Percentiles rank a stretch among this genome's conserved stretches.
Conservation (phyloP, 1,140 invertebrate genomes). For the Drosophila nebulosa region DNA sequence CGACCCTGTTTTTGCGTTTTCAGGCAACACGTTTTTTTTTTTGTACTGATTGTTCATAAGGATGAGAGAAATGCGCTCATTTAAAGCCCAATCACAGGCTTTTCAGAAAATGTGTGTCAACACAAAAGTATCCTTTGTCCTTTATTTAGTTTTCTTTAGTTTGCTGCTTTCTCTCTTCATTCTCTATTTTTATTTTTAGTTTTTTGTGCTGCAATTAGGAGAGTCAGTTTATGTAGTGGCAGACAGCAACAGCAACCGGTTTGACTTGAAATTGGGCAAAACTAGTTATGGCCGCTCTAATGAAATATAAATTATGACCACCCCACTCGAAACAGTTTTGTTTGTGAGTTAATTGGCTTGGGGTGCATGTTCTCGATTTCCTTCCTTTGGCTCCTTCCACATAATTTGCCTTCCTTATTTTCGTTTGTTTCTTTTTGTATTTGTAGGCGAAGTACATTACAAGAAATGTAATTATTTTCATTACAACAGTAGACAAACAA, state of each 20-base stretch:
- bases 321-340: slow-evolving; percentile 43
- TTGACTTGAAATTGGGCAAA: slow-evolving; percentile 19
- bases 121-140: slow-evolving; percentile 54
- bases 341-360: slow-evolving; percentile 57
- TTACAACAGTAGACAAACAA: slow-evolving; percentile 37
- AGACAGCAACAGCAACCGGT: too few relatives aligned
- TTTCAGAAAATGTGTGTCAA: slow-evolving; percentile 67
- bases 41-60: neutral
- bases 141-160: slow-evolving; percentile 8
- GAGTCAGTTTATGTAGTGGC: slow-evolving; percentile 25
- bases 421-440: neutral
- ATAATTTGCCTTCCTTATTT: slow-evolving; percentile 5
- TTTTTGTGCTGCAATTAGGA: slow-evolving; percentile 38
- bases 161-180: slow-evolving; percentile 21
- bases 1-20: neutral
- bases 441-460: slow-evolving; percentile 16
- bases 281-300: slow-evolving; percentile 49
- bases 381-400: neutral
- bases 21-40: neutral
- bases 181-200: slow-evolving; percentile 16
- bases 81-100: slow-evolving; percentile 7
- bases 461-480: slow-evolving; percentile 73
- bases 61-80: neutral
- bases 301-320: slow-evolving; percentile 67
- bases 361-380: neutral